Conservation (phyloP, 2,113 vertebrate species). For the Phyllopteryx taeniolatus region DNA sequence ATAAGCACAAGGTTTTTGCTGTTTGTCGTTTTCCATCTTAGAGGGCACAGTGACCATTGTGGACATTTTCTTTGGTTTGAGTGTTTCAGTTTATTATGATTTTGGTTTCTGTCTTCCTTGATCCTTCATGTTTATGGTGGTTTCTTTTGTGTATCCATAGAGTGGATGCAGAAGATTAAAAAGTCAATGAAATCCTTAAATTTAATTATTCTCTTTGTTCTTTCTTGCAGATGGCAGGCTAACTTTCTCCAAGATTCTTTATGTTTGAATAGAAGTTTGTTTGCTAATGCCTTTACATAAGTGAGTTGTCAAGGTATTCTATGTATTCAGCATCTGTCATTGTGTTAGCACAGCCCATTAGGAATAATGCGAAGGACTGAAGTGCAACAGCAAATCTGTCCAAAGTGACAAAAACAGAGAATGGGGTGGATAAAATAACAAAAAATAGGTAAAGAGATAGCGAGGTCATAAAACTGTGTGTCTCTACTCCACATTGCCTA, state of each 20-base stretch:
- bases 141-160: conserved; percentile 15
- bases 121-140: too few relatives aligned
- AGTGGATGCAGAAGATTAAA: conserved; percentile 15
- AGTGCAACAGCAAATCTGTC: background rate
- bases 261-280: conserved; percentile 15
- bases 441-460: too few relatives aligned
- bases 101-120: too few relatives aligned
- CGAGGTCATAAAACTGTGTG: too few relatives aligned
- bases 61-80: too few relatives aligned
- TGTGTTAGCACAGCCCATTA: conserved; percentile 2
- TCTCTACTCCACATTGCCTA: too few relatives aligned
- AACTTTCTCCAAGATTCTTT: conserved; percentile 30
- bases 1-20: too few relatives aligned
- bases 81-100: too few relatives aligned
- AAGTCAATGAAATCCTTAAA: conserved; percentile 31
- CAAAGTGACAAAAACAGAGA: too few relatives aligned
- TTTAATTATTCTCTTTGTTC: conserved; percentile 15
- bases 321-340: conserved; percentile 22
- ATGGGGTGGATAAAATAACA: too few relatives aligned
- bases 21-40: too few relatives aligned
- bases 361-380: conserved; percentile 13
- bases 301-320: conserved; percentile 38
- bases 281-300: conserved; percentile 24
- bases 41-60: too few relatives aligned
- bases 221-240: conserved; percentile 26